Conservation (phyloP, 1,140 invertebrate genomes). For the Babylonia areolata region DNA sequence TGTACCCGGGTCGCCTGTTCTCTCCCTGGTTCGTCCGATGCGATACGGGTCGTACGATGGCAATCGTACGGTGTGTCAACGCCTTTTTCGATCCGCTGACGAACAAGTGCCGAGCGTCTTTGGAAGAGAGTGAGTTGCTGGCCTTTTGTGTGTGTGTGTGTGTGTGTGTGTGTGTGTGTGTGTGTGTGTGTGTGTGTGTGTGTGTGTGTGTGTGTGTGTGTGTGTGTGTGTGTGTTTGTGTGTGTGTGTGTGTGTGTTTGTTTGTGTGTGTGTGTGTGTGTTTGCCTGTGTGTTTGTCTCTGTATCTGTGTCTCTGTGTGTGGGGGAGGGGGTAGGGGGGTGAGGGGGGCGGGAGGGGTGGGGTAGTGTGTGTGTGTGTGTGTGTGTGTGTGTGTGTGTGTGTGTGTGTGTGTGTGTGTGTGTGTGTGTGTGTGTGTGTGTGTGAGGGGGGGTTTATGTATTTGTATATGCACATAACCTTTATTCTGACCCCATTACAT, state of each 20-base stretch:
- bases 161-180: not conserved
- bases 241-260: not conserved
- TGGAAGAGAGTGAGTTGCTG: slow-evolving; percentile 48
- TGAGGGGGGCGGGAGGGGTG: too few species aligned
- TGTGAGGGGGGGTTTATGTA: too few species aligned
- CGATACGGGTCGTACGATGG: slow-evolving; percentile 51
- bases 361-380: not conserved
- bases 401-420: not conserved
- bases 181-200: not conserved
- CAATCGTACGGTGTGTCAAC: slow-evolving; percentile 51
- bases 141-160: not conserved
- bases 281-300: not conserved
- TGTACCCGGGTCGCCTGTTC: slow-evolving; percentile 51
- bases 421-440: too few species aligned
- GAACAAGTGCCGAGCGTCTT: slow-evolving; percentile 49
- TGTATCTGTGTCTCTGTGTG: not conserved
- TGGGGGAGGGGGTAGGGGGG: too few species aligned
- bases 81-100: slow-evolving; percentile 55
- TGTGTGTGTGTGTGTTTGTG: not conserved
- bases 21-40: slow-evolving; percentile 53
- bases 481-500: too few species aligned
- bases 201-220: not conserved
- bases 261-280: not conserved
- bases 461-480: too few species aligned
- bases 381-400: not conserved